These are phyloP conservation scores for Lumbricus terrestris DNA, from an alignment of 2,888 invertebrate species.

Conservation along the genomic window DNA sequence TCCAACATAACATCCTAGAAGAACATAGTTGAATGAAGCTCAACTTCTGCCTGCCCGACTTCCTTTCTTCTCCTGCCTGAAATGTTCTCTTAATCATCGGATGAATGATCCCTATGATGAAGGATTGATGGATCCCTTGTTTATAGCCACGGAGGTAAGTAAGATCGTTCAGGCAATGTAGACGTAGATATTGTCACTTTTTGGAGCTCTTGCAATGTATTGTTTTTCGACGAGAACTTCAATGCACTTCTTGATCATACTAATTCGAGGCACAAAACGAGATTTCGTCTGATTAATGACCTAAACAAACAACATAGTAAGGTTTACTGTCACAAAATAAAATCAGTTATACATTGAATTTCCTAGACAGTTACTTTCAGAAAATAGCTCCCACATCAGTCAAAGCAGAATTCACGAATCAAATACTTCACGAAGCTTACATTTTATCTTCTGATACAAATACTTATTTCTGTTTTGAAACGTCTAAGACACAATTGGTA, in stretches of 20 bases:
- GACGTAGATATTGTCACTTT: slow-evolving; percentile 38
- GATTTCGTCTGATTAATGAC: slow-evolving; percentile 83
- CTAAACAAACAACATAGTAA: slow-evolving; percentile 59
- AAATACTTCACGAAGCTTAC: background rate
- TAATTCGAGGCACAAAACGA: slow-evolving; percentile 88
- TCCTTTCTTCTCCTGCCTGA: background rate
- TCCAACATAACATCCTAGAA: background rate
- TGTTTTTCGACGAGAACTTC: slow-evolving; percentile 97
- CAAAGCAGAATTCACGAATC: background rate
- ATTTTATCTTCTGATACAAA: background rate
- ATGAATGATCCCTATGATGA: background rate
- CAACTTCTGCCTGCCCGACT: background rate
- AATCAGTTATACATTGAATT: background rate
- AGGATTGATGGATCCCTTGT: background rate
- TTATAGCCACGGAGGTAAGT: background rate
- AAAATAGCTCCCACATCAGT: background rate
- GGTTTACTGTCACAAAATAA: background rate
- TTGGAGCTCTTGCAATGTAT: slow-evolving; percentile 77
- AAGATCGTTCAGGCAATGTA: slow-evolving; percentile 38
- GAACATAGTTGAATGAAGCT: background rate
- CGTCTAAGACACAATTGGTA: too few species aligned
- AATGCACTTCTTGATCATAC: slow-evolving; percentile 97
- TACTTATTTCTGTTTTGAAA: background rate
- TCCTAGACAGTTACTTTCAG: background rate
- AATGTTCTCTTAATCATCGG: background rate